These are phyloP conservation scores for Pecten maximus DNA, from an alignment of 2,888 invertebrate species.

Conservation along the genomic window DNA sequence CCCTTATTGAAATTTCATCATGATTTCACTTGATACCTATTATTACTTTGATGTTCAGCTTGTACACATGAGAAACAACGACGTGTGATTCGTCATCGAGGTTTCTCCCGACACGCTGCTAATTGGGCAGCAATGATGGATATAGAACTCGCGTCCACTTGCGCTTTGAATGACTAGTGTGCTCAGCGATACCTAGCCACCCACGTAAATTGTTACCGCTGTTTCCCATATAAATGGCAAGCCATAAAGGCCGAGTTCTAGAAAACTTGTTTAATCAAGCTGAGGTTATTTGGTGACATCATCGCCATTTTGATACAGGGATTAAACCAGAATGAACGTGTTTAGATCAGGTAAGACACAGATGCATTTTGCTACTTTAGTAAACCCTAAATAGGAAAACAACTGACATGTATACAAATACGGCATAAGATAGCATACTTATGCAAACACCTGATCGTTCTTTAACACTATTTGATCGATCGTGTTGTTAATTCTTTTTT, in stretches of 20 bases:
- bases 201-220: background rate
- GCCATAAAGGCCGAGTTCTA: background rate
- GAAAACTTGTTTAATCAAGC: background rate
- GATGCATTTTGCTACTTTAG: too few species aligned
- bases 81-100: background rate
- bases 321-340: background rate
- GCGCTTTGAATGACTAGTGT: background rate
- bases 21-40: background rate
- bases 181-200: background rate
- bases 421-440: too few species aligned
- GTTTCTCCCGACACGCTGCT: background rate
- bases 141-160: background rate
- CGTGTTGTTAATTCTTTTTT: too few species aligned
- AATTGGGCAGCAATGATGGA: background rate
- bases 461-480: too few species aligned
- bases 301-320: background rate
- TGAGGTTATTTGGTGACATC: background rate
- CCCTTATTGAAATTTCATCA: background rate
- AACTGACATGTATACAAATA: too few species aligned
- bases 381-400: too few species aligned
- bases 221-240: background rate
- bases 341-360: background rate
- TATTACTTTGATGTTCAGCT: background rate
- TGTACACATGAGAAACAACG: background rate
- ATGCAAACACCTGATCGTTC: too few species aligned